Evolutionary conservation across 2,888 invertebrate genomes (phyloP), one percentile per base, ranked within the genome.

Genomic region (Psococerastis gibbosa): DNA sequence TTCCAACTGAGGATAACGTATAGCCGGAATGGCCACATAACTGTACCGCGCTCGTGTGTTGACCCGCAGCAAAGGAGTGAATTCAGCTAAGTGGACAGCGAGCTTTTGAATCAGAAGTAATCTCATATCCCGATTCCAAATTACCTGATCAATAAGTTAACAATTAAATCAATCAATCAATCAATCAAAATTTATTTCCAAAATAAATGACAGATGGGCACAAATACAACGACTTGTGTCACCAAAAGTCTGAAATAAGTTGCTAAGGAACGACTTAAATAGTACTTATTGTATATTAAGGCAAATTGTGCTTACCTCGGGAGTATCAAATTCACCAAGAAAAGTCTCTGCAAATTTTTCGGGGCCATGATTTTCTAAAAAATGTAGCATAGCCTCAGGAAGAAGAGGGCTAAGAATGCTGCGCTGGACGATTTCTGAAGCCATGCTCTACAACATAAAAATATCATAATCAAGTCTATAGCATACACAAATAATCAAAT

Each of bases 341-440:
- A 85, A 91, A 54, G 91, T 92, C 65, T 98, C 91, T 0, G 98
- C 92, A 64, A 98, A 99, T 60, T 92, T 94, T 49, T 97, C 97
- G 0, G 95, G 75, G 1, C 95, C 95, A 57, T 99, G 94, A 62
- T 98, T 95, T 61, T 98, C 97, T 45, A 99, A 66, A 62, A 95
- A 98, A 57, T 92, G 94, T 2, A 98, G 88, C 92, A 98, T 97
- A 1, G 98, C 98, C 60, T 99, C 98, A 0, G 98, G 98, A 44
- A 99, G 62, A 44, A 99, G 65, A 56, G 89, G 92, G 0, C 91
- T 88, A 33, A 97, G 68, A 50, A 97, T 83, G 56, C 92, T 94
- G 44, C 87, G 73, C 58, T 84, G 80, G 79, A 92, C 85, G 53
- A 94, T 83, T 55, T 83, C 84, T 2, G 82, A 78, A 47, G 65